Evolutionary conservation across 2,113 vertebrate species (phyloP).

Genomic region (Nothoprocta pentlandii): DNA sequence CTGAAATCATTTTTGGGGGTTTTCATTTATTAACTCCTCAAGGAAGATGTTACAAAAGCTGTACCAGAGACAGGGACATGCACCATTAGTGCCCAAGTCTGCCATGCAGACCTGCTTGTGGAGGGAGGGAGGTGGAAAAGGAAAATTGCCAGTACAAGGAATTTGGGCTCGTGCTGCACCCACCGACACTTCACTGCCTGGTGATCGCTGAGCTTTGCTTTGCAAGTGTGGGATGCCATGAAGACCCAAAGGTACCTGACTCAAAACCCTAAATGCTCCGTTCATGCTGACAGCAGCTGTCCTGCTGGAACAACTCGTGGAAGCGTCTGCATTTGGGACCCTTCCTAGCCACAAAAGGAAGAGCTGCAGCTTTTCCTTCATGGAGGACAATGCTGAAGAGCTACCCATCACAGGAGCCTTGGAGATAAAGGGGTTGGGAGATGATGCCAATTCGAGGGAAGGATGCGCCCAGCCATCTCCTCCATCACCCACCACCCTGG

Average conservation of each 20-base stretch:
- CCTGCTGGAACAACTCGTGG: not conserved
- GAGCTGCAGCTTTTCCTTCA: not conserved
- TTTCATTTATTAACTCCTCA: not conserved
- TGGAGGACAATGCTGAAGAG: not conserved
- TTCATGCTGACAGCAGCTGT: not conserved
- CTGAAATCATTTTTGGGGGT: not conserved
- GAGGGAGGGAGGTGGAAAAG: not conserved
- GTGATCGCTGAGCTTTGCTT: not conserved
- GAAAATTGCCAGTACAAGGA: not conserved
- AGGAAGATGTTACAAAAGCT: not conserved
- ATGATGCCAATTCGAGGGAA: not conserved
- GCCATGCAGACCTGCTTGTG: not conserved
- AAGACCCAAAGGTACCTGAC: not conserved
- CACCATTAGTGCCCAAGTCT: not conserved
- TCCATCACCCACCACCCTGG: not conserved
- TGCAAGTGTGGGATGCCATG: rapidly evolving
- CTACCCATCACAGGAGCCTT: not conserved
- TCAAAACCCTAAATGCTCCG: not conserved
- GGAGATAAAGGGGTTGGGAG: not conserved
- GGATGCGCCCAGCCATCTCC: not conserved
- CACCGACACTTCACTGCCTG: not conserved
- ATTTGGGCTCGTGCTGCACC: not conserved
- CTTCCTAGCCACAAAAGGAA: not conserved
- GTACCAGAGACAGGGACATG: not conserved
- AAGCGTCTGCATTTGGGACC: not conserved